Percentiles rank a stretch among this genome's conserved stretches.
phyloP scores from a whole-genome alignment of 2,113 vertebrate genomes.

The Osmerus eperlanus region DNA sequence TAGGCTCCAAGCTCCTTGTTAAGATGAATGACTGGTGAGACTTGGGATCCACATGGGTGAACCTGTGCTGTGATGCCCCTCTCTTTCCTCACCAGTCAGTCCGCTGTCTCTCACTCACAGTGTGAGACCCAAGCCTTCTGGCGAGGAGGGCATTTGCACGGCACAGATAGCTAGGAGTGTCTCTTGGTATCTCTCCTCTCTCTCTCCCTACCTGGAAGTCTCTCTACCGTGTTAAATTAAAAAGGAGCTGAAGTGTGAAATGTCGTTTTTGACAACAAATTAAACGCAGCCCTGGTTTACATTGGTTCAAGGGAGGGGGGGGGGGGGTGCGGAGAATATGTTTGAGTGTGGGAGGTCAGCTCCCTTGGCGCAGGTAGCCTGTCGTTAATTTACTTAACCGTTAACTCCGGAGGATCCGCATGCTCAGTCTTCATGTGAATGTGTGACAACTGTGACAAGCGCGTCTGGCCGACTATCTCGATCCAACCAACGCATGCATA shows the following conservation, averaged over 20 bases:
- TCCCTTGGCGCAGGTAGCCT: not conserved
- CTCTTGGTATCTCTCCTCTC: slow-evolving; percentile 7
- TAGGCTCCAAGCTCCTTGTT: slow-evolving; percentile 10
- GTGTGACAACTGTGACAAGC: not conserved
- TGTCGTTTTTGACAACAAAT: slow-evolving; percentile 20
- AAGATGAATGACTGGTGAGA: not conserved
- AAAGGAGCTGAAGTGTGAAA: slow-evolving; percentile 22
- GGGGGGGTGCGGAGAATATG: not conserved
- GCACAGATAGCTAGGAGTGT: slow-evolving; percentile 2
- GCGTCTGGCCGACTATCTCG: too few species aligned
- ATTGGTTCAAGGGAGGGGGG: not conserved
- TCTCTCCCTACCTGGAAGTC: slow-evolving; percentile 6
- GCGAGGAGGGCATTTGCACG: slow-evolving; percentile 1
- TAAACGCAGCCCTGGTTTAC: slow-evolving; percentile 16
- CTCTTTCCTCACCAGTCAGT: not conserved
- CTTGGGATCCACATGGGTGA: not conserved
- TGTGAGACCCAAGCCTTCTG: not conserved
- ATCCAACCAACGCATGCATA: too few species aligned
- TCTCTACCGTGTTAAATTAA: slow-evolving; percentile 20
- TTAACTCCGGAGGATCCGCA: not conserved
- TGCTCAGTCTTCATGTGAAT: not conserved
- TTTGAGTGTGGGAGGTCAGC: not conserved
- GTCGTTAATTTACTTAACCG: slow-evolving; percentile 3
- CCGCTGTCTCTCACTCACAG: slow-evolving; percentile 1
- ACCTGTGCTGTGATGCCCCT: not conserved